Conservation (phyloP, 2,113 vertebrate species). For the Etheostoma spectabile region DNA sequence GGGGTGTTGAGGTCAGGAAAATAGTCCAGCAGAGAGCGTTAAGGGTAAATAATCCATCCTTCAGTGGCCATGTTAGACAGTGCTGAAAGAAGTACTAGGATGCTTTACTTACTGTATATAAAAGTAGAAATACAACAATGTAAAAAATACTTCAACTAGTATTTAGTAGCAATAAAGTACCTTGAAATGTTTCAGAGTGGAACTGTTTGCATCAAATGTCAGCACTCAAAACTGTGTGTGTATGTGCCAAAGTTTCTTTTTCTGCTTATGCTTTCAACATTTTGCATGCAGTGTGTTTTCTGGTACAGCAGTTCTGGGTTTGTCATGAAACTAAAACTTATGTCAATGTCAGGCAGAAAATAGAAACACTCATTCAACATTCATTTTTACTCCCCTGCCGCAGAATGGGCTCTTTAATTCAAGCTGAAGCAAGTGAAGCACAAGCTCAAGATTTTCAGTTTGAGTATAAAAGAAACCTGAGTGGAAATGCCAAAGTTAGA, state of each 20-base stretch:
- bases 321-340: not conserved
- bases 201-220: not conserved
- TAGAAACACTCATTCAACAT: not conserved
- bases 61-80: slow-evolving; percentile 5
- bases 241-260: not conserved
- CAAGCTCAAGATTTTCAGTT: not conserved
- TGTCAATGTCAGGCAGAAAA: not conserved
- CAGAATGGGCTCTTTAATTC: not conserved
- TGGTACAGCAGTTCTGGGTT: not conserved
- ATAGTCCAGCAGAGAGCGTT: slow-evolving; percentile 6
- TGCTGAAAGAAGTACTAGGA: not conserved
- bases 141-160: not conserved
- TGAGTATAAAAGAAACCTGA: not conserved
- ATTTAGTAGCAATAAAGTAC: too few relatives aligned
- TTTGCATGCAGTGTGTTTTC: not conserved
- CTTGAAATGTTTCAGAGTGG: not conserved
- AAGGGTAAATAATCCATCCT: slow-evolving; percentile 18
- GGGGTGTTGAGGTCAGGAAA: slow-evolving; percentile 8
- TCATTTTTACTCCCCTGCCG: not conserved
- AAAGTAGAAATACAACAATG: not conserved
- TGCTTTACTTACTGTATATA: not conserved
- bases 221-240: not conserved
- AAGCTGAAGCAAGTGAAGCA: not conserved
- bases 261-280: not conserved
- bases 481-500: not conserved